phyloP scores from a whole-genome alignment of 2,888 invertebrate species.

The Athalia circularis region DNA sequence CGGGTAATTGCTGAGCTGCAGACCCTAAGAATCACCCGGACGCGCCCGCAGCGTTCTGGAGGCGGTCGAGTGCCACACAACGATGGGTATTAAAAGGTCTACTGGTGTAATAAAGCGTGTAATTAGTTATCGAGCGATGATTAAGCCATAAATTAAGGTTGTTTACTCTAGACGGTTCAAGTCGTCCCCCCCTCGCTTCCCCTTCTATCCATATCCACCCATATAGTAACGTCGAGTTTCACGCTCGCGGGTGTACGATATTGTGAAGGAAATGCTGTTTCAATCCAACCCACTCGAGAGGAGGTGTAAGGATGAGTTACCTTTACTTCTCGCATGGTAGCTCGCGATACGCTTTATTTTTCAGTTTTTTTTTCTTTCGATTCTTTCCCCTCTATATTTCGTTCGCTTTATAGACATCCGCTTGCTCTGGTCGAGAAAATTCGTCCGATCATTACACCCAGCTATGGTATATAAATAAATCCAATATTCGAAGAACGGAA shows the following conservation, averaged over 20 bases:
- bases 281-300: conserved; percentile 18
- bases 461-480: neutral
- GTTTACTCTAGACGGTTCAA: conserved; percentile 47
- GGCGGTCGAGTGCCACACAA: conserved; percentile 52
- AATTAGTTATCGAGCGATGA: conserved; percentile 59
- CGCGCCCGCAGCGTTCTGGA: conserved; percentile 28
- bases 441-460: neutral
- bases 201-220: conserved; percentile 9
- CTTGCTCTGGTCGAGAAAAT: neutral
- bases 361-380: neutral
- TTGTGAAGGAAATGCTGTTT: conserved; percentile 43
- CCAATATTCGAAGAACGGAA: too few species aligned
- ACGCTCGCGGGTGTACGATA: conserved; percentile 35
- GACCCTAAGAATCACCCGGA: conserved; percentile 32
- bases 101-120: conserved; percentile 53
- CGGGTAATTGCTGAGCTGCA: conserved; percentile 34
- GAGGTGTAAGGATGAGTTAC: conserved; percentile 44
- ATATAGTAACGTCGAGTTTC: conserved; percentile 24
- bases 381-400: neutral
- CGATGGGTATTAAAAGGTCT: conserved; percentile 51
- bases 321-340: conserved; percentile 27
- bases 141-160: conserved; percentile 59
- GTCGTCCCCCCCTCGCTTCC: neutral
- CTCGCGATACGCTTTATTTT: conserved; percentile 24
- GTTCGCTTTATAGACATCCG: conserved; percentile 13